These are phyloP conservation scores for Alca torda DNA, from an alignment of 2,797 vertebrate genomes.

Conservation along the genomic window DNA sequence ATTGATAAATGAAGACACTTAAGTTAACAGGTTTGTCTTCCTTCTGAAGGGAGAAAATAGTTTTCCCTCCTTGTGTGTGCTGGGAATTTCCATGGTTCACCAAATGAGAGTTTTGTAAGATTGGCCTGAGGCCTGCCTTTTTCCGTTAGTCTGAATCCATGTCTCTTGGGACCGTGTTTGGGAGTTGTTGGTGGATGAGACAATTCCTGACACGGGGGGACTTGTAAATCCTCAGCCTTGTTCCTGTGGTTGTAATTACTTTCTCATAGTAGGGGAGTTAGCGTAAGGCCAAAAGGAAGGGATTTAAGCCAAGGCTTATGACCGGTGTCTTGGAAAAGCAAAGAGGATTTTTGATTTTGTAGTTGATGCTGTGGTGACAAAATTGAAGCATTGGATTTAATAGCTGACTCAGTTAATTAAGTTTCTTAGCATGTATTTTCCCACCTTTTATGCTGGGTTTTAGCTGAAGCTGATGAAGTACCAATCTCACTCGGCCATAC, in stretches of 20 bases:
- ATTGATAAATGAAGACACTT: background rate
- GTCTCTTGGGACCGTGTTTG: background rate
- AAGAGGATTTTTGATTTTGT: slow-evolving; percentile 9
- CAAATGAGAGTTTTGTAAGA: background rate
- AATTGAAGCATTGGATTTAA: background rate
- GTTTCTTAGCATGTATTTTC: slow-evolving; percentile 20
- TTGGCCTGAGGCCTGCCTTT: background rate
- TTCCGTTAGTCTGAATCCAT: background rate
- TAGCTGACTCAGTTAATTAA: background rate
- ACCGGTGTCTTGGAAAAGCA: background rate
- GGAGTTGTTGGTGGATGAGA: background rate
- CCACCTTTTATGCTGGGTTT: background rate
- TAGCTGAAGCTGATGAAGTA: background rate
- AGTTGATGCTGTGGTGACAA: background rate
- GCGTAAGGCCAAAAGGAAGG: background rate
- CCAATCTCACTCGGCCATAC: background rate
- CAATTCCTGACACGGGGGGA: background rate
- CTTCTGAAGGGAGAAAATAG: background rate
- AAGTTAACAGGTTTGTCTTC: background rate
- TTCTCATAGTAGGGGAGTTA: background rate
- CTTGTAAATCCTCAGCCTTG: background rate
- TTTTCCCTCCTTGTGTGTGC: background rate
- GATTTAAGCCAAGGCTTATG: background rate
- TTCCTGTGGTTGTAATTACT: slow-evolving; percentile 26
- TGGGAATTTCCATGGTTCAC: background rate